Percentiles rank a stretch among this genome's conserved stretches.
phyloP scores from a whole-genome alignment of 1,140 invertebrate genomes.

The Drosophila simulans region DNA sequence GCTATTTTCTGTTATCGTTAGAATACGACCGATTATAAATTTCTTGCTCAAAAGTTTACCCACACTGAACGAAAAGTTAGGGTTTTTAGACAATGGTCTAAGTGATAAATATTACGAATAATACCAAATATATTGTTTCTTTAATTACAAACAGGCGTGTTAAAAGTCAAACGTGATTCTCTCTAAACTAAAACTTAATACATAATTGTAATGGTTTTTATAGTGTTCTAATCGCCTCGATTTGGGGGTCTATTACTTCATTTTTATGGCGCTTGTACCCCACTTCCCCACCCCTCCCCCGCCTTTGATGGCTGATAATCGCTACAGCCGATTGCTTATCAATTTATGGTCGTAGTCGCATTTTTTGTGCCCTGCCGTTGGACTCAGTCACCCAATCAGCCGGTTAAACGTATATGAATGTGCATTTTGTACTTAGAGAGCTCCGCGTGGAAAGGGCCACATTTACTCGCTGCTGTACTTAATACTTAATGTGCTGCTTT shows the following conservation, averaged over 20 bases:
- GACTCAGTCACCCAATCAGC: slow-evolving; percentile 65
- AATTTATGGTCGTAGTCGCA: slow-evolving; percentile 53
- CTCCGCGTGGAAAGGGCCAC: neutral
- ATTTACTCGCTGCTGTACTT: slow-evolving; percentile 38
- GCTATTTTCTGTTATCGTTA: slow-evolving; percentile 3
- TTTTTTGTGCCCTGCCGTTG: slow-evolving; percentile 28
- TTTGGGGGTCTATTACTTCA: slow-evolving; percentile 52
- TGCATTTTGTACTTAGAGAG: slow-evolving; percentile 29
- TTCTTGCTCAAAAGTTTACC: neutral
- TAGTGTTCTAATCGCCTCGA: slow-evolving; percentile 20
- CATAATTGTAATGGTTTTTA: too few species aligned
- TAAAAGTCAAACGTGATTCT: too few species aligned
- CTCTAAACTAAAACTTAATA: too few species aligned
- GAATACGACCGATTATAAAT: slow-evolving; percentile 20
- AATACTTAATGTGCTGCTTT: slow-evolving; percentile 61
- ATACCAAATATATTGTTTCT: too few species aligned
- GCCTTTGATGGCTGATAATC: slow-evolving; percentile 46
- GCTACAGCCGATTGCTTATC: slow-evolving; percentile 67
- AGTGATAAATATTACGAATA: neutral
- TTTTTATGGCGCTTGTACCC: slow-evolving; percentile 46
- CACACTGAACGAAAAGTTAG: neutral
- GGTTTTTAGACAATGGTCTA: too few species aligned
- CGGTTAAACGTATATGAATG: slow-evolving; percentile 44
- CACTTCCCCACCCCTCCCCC: neutral
- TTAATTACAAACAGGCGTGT: too few species aligned